A percentile compares a stretch with the other conserved stretches of the same genome.
These are phyloP conservation scores for Poeciliopsis paucimaculata DNA, from an alignment of 2,797 vertebrate species.

Conservation along the genomic window DNA sequence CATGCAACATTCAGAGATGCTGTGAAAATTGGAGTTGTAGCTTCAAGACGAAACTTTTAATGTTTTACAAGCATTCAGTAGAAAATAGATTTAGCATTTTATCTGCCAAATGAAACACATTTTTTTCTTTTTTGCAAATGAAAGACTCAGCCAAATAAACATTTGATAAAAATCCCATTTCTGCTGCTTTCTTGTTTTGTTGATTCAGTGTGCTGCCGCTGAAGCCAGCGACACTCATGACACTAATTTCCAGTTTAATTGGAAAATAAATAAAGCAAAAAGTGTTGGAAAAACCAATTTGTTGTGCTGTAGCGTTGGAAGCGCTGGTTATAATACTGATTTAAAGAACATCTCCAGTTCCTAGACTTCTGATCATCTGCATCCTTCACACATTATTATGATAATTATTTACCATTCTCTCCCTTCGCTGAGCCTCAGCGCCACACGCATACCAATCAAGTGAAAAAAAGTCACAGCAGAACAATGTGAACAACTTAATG, in stretches of 20 bases:
- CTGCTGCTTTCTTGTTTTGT: slow-evolving; percentile 22
- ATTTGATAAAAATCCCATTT: slow-evolving; percentile 16
- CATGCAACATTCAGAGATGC: not conserved
- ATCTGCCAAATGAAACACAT: not conserved
- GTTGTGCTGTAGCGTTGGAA: slow-evolving; percentile 15
- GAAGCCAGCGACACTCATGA: slow-evolving; percentile 17
- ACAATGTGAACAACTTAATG: not conserved
- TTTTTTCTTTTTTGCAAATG: slow-evolving; percentile 22
- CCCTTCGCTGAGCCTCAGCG: not conserved
- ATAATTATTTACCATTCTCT: slow-evolving; percentile 9
- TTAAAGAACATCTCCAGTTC: slow-evolving; percentile 15
- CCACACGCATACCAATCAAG: slow-evolving; percentile 1
- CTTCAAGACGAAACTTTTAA: not conserved
- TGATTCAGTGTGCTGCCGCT: slow-evolving; percentile 6
- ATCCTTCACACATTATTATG: slow-evolving; percentile 7
- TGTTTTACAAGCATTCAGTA: not conserved
- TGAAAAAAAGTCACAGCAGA: not conserved
- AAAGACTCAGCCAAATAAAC: slow-evolving; percentile 22
- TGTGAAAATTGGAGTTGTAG: not conserved
- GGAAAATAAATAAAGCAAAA: slow-evolving; percentile 26
- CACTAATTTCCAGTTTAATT: slow-evolving; percentile 46
- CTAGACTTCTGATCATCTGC: slow-evolving; percentile 10
- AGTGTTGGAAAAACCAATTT: slow-evolving; percentile 25
- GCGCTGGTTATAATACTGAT: slow-evolving; percentile 12
- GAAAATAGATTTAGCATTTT: slow-evolving; percentile 1